Evolutionary conservation across 1,140 invertebrate genomes (phyloP), one percentile per base, ranked within the genome.

Genomic region (Lepidurus apus): DNA sequence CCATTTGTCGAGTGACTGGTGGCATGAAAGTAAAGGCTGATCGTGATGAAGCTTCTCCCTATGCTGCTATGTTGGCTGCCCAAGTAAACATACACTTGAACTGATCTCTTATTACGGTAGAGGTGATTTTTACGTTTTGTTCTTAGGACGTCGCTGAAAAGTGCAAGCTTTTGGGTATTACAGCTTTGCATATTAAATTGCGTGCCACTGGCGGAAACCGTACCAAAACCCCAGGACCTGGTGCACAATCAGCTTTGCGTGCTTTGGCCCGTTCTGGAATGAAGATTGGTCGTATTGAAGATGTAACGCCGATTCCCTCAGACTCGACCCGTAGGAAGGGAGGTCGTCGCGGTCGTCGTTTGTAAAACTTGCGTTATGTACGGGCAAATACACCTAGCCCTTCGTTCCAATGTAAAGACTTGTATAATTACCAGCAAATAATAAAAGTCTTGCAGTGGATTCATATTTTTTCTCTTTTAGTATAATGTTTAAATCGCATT

Each of bases 1-100:
- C 98, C 3, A 99, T 99, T 84, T 94, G 95, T 79, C 90, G 97
- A 84, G 94, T 99, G 44, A 99, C 98, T 83, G 98, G 98, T 86
- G 98, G 98, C 79, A 99, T 99, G 98, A 99, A 99, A 89, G 98
- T 99, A 0, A 99, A 99, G 87, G 98, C 98, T 83, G 98, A 99
- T 88, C 91, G 98, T 89, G 98, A 99, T 88, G 98, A 99, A 88
- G 95, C 97, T 82, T 99, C 97, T 43, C 98, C 98, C 17, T 99
- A 99, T 84, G 98, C 98, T 85, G 98, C 98, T 92, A 99, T 99
- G 98, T 97, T 99, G 88, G 98, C 98, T 84, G 97, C 98, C 81
- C 98, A 99, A 89, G 93, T 94, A 81, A 85, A 74, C 34, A 44
- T 80, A 82, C 26, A 73, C 65, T 73, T 73, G 24, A 73, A n/a